These are phyloP conservation scores for Agonopterix arenella DNA, from an alignment of 2,888 invertebrate species.

Conservation along the genomic window DNA sequence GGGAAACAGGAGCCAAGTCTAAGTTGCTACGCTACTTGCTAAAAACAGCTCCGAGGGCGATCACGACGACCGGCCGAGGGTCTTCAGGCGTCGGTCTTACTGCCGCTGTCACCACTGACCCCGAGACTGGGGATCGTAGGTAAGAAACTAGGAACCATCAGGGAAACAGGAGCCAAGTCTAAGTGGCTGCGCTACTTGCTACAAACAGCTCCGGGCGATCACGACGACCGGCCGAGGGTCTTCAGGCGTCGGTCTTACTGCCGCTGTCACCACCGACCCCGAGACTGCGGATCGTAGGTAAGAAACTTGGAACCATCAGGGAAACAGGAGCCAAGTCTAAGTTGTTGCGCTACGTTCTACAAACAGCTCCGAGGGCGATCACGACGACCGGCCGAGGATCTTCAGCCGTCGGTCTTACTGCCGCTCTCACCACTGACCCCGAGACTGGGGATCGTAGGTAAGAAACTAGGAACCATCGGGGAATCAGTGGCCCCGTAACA, in stretches of 20 bases:
- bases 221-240: slow-evolving; percentile 98
- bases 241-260: slow-evolving; percentile 98
- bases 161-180: slow-evolving; percentile 98
- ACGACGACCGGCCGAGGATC: slow-evolving; percentile 98
- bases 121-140: slow-evolving; percentile 91
- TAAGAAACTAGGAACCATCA: too few species aligned
- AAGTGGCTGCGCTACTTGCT: slow-evolving; percentile 96
- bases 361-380: slow-evolving; percentile 96
- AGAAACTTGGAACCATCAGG: too few species aligned
- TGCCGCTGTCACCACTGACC: slow-evolving; percentile 97
- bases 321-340: slow-evolving; percentile 99
- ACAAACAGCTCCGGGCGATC: slow-evolving; percentile 95
- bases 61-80: slow-evolving; percentile 98
- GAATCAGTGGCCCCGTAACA: neutral
- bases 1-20: slow-evolving; percentile 98
- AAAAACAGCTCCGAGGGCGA: slow-evolving; percentile 95
- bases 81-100: slow-evolving; percentile 99
- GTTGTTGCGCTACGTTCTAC: slow-evolving; percentile 92
- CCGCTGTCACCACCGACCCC: slow-evolving; percentile 97
- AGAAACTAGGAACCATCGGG: neutral
- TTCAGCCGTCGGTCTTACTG: slow-evolving; percentile 98
- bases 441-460: slow-evolving; percentile 90
- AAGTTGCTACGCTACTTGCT: slow-evolving; percentile 96
- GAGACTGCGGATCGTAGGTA: slow-evolving; percentile 90
- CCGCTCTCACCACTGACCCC: slow-evolving; percentile 97